Percentiles rank a stretch among this genome's conserved stretches.
phyloP scores from a whole-genome alignment of 2,888 invertebrate genomes.

The Pseudolycoriella hygida region DNA sequence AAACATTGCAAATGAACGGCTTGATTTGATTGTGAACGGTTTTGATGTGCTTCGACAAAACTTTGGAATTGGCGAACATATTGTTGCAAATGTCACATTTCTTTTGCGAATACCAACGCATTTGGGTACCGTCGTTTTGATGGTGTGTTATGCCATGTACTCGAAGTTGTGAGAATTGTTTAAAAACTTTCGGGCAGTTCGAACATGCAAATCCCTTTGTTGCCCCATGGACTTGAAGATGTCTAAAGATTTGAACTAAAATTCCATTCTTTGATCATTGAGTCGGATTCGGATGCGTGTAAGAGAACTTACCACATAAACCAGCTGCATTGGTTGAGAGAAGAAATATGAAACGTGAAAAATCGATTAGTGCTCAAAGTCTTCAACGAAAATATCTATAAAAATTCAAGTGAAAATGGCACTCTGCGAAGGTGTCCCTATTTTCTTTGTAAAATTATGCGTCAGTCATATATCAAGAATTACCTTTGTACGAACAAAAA shows the following conservation, averaged over 20 bases:
- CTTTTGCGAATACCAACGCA: conserved; percentile 38
- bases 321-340: no score
- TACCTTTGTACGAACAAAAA: conserved; percentile 37
- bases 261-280: neutral
- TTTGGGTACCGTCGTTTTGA: conserved; percentile 7
- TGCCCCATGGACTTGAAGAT: conserved; percentile 42
- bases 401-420: no score
- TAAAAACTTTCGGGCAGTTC: conserved; percentile 41
- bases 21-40: conserved; percentile 56
- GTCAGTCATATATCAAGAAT: conserved; percentile 16
- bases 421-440: no score
- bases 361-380: no score
- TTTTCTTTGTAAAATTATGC: no score
- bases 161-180: conserved; percentile 39
- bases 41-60: conserved; percentile 48
- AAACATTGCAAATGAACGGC: conserved; percentile 55
- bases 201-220: conserved; percentile 32
- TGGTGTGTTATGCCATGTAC: conserved; percentile 33
- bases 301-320: no score
- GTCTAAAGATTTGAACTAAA: conserved; percentile 37
- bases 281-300: no score
- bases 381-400: no score
- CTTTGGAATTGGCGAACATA: conserved; percentile 48
- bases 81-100: conserved; percentile 50
- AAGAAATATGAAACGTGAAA: no score